Percentiles rank a stretch among this genome's conserved stretches.
phyloP scores from a whole-genome alignment of 1,140 invertebrate genomes.

The Drosophila fuyamai region DNA sequence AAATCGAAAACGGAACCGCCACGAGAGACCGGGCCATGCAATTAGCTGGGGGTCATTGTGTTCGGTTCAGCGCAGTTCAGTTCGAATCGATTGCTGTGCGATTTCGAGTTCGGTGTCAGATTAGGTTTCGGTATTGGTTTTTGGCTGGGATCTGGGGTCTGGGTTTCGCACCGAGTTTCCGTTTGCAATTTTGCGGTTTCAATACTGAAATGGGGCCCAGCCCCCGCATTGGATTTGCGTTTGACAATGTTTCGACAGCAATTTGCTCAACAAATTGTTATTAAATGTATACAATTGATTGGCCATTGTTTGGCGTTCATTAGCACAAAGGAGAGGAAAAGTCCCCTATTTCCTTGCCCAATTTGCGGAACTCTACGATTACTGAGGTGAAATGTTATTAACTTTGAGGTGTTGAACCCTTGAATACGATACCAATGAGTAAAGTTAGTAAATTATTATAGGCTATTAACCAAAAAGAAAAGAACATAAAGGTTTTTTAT shows the following conservation, averaged over 20 bases:
- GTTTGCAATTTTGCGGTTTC: conserved; percentile 57
- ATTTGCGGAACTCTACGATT: no score
- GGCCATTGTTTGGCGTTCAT: conserved; percentile 57
- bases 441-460: no score
- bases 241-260: conserved; percentile 65
- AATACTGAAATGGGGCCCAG: conserved; percentile 64
- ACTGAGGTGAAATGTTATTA: no score
- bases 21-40: conserved; percentile 48
- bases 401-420: no score
- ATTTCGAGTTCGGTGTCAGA: conserved; percentile 15
- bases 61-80: conserved; percentile 39
- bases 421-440: no score
- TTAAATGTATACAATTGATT: conserved; percentile 65
- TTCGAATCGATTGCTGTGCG: conserved; percentile 9
- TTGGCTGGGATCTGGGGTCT: conserved; percentile 13
- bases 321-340: conserved; percentile 17
- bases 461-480: no score
- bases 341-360: neutral
- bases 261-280: conserved; percentile 70
- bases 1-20: conserved; percentile 27
- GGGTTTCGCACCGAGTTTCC: conserved; percentile 25
- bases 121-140: conserved; percentile 8
- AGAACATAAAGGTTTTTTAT: no score
- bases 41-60: conserved; percentile 77
- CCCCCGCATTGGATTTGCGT: conserved; percentile 38